Conservation (phyloP, 2,113 vertebrate genomes). For the Dinomys branickii region DNA sequence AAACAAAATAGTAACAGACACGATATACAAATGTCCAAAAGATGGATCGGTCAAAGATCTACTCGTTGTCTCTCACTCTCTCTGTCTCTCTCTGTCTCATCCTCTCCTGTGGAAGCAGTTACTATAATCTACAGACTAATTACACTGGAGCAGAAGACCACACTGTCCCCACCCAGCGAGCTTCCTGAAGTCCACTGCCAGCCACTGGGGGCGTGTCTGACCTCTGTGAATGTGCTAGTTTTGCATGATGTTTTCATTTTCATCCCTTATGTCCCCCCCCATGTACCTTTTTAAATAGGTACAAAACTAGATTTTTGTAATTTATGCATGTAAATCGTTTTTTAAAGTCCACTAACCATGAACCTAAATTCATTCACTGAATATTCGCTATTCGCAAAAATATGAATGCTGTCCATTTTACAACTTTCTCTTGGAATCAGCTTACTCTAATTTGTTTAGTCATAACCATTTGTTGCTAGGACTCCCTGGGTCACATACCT, state of each 20-base stretch:
- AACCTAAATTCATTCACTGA: background rate
- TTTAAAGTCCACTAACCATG: background rate
- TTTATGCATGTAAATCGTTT: background rate
- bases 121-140: background rate
- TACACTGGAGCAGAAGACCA: background rate
- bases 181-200: background rate
- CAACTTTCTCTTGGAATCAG: constrained; percentile 34
- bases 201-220: background rate
- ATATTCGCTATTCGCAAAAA: background rate
- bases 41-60: background rate
- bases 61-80: background rate
- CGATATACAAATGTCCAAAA: background rate
- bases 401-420: background rate
- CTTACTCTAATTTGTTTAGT: constrained; percentile 19
- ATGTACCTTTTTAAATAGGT: background rate
- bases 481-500: background rate
- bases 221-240: background rate
- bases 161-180: background rate
- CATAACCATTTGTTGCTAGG: background rate
- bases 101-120: background rate
- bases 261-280: background rate
- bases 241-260: background rate
- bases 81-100: too few relatives aligned
- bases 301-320: background rate
- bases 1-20: background rate